Percentiles rank a stretch among this genome's conserved stretches.
phyloP scores from a whole-genome alignment of 1,140 invertebrate genomes.

The Ganaspis sp. region DNA sequence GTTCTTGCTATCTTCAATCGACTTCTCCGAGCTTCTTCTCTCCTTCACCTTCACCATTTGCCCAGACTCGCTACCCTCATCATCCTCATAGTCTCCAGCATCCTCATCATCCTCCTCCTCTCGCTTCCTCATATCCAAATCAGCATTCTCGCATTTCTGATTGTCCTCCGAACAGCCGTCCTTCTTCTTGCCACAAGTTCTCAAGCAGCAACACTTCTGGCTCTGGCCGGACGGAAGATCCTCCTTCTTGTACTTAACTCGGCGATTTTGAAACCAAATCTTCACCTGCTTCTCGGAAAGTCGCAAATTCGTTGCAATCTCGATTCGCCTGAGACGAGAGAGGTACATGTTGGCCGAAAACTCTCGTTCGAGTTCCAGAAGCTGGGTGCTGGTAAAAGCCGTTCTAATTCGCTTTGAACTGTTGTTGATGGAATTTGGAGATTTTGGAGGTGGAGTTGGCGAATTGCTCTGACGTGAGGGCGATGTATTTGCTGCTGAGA shows the following conservation, averaged over 20 bases:
- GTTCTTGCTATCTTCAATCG: conserved; percentile 10
- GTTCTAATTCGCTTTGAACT: conserved; percentile 90
- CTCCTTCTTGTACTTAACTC: conserved; percentile 95
- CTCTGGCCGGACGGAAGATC: conserved; percentile 74
- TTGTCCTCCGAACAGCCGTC: conserved; percentile 68
- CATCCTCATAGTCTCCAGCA: conserved; percentile 39
- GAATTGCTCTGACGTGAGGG: conserved; percentile 75
- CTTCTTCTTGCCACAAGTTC: conserved; percentile 78
- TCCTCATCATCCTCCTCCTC: conserved; percentile 38
- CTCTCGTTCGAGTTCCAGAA: conserved; percentile 93
- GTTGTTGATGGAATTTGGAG: conserved; percentile 75
- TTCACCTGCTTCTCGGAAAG: conserved; percentile 96
- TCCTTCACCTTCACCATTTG: background rate
- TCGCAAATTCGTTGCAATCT: conserved; percentile 91
- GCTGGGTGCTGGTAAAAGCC: conserved; percentile 94
- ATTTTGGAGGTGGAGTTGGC: conserved; percentile 77
- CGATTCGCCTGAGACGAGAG: conserved; percentile 91
- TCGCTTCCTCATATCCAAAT: conserved; percentile 30
- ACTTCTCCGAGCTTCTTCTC: background rate
- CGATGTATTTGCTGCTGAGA: conserved; percentile 73
- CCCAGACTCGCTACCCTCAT: conserved; percentile 21
- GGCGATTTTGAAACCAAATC: conserved; percentile 95
- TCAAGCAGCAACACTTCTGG: conserved; percentile 77
- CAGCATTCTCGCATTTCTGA: conserved; percentile 47
- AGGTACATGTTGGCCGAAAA: conserved; percentile 94